These are phyloP conservation scores for Zaprionus inermis DNA, from an alignment of 1,140 invertebrate genomes.

Conservation along the genomic window DNA sequence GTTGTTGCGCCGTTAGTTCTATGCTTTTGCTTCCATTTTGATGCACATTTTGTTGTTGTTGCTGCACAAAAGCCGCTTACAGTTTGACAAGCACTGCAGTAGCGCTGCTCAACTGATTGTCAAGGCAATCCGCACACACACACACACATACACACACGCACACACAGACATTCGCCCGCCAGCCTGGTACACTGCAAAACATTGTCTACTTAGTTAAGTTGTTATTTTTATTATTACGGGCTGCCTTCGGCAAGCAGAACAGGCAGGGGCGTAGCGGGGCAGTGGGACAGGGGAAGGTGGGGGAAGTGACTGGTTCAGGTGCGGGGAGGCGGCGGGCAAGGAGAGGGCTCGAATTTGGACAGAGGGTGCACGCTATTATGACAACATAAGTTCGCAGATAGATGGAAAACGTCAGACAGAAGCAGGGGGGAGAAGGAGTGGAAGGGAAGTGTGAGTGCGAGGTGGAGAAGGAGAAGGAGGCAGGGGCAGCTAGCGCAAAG, in stretches of 20 bases:
- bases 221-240: slow-evolving; percentile 77
- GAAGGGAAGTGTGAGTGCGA: not conserved
- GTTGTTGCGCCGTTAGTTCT: slow-evolving; percentile 1
- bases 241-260: slow-evolving; percentile 31
- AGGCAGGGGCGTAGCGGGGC: not conserved
- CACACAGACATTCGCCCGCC: not conserved
- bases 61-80: slow-evolving; percentile 70
- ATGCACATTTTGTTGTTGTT: slow-evolving; percentile 26
- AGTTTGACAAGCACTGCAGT: slow-evolving; percentile 59
- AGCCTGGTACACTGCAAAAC: slow-evolving; percentile 15
- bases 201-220: slow-evolving; percentile 75
- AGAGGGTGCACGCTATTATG: slow-evolving; percentile 55
- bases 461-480: not conserved
- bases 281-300: not conserved
- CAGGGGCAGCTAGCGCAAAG: not conserved
- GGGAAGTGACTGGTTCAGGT: not conserved
- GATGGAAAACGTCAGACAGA: slow-evolving; percentile 16
- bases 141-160: slow-evolving; percentile 3
- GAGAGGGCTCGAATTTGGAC: not conserved
- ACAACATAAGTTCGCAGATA: slow-evolving; percentile 58
- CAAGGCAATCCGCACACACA: slow-evolving; percentile 54
- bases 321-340: not conserved
- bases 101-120: slow-evolving; percentile 47
- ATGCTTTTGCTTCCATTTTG: slow-evolving; percentile 10
- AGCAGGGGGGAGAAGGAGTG: not conserved